Conservation (phyloP, 2,797 vertebrate genomes). For the Trachops cirrhosus region DNA sequence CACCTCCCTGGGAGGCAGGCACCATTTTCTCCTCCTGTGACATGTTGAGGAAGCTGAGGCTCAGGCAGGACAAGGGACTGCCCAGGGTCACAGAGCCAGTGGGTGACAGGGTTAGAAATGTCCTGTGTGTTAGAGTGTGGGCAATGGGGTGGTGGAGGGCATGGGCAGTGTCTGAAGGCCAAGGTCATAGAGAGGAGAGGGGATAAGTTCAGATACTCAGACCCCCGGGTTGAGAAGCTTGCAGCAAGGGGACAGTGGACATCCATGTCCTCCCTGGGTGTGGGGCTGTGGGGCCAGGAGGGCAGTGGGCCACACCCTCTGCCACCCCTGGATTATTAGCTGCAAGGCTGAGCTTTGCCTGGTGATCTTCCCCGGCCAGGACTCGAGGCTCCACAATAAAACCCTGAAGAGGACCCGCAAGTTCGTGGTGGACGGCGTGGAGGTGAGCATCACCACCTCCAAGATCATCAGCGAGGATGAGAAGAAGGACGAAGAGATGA, state of each 20-base stretch:
- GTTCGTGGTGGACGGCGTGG: slow-evolving; percentile 94
- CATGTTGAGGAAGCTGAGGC: background rate
- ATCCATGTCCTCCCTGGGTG: background rate
- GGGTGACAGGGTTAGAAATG: background rate
- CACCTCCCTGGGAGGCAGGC: background rate
- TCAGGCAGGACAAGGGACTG: background rate
- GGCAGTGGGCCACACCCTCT: background rate
- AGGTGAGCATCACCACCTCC: slow-evolving; percentile 97
- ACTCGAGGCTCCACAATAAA: slow-evolving; percentile 87
- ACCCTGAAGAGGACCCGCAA: slow-evolving; percentile 94
- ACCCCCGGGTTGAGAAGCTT: background rate
- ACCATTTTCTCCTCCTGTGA: background rate
- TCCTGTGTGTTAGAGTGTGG: background rate
- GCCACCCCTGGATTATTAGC: background rate
- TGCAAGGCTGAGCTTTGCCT: background rate
- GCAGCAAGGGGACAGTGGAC: background rate
- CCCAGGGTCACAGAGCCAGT: background rate
- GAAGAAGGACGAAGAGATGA: slow-evolving; percentile 98
- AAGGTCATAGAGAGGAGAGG: background rate
- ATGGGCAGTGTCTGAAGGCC: background rate
- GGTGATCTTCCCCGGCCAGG: slow-evolving; percentile 77
- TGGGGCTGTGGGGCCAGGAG: background rate
- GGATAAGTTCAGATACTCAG: background rate
- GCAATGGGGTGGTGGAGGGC: background rate
- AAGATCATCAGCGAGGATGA: slow-evolving; percentile 97